Base-by-base conservation (phyloP, 2,888 invertebrate species). In the Chymomyza procnemis region DNA sequence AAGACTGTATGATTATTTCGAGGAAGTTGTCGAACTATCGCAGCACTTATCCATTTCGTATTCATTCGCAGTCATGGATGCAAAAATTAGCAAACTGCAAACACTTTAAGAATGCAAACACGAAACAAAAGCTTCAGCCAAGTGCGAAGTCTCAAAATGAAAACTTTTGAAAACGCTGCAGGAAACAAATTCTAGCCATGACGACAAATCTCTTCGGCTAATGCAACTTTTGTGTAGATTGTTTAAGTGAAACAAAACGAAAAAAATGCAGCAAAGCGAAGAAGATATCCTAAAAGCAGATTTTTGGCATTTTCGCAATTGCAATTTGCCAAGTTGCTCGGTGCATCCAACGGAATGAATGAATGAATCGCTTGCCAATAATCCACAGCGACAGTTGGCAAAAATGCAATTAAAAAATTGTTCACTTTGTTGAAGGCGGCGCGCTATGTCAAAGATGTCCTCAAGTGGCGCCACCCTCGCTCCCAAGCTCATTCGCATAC, bases 371-470 rank as follows among this genome's bases (percentile, higher is more conserved):
- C 78, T 75, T 76, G 85, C 84, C 84, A 84, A 85, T 82, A 85
- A 87, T 85, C 85, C 78, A 68, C 72, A 78, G 80, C 73, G 87
- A 85, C 85, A 85, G 85, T 85, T 85, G 87, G 85, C 73, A 87
- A 79, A 83, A 85, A 85, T 85, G 84, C 87, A 85, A 85, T 85
- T 85, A 85, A 87, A 85, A 85, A 87, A 85, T 85, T 73, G 34
- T 82, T 85, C 79, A 78, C 85, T 85, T 79, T 80, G 74, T 79
- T 63, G 76, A 69, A 58, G 22, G n/a, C n/a, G 19, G 54, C 16
- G 50, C 50, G 50, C 50, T 2, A 19, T 19, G 19, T 18, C 50
- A 50, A 50, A 50, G 50, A 50, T 50, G 50, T 18, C 34, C 34
- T 12, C 34, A 50, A 19, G 19, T 50, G 50, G 50, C 6, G 19